A percentile compares a stretch with the other conserved stretches of the same genome.
Conservation (phyloP, 1,140 invertebrate species). For the Tribolium castaneum region DNA sequence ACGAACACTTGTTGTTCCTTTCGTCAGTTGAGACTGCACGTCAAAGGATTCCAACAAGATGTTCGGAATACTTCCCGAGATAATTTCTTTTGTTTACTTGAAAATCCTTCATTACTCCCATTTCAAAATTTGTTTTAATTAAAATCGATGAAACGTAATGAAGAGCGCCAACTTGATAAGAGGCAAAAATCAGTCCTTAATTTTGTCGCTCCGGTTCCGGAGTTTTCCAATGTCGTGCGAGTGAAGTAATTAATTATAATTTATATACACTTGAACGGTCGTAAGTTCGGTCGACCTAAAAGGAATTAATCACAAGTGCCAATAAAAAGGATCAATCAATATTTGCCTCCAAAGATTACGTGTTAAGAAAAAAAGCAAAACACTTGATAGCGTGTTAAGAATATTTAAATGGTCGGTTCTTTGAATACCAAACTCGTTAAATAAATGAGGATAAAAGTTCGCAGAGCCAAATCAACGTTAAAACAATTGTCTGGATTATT, state of each 20-base stretch:
- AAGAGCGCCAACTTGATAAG: background rate
- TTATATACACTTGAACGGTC: background rate
- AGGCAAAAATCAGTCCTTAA: background rate
- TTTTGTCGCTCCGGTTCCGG: background rate
- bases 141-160: background rate
- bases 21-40: background rate
- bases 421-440: background rate
- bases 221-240: slow-evolving; percentile 2
- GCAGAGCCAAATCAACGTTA: background rate
- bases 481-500: background rate
- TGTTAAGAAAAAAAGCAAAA: background rate
- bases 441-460: background rate
- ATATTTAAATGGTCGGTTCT: background rate
- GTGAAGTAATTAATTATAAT: slow-evolving; percentile 12
- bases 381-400: background rate
- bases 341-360: background rate
- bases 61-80: background rate
- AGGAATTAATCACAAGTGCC: slow-evolving; percentile 23
- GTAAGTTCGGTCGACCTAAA: background rate
- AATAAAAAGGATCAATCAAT: slow-evolving; percentile 27
- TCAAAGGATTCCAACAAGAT: background rate
- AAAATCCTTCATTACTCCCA: background rate
- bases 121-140: background rate
- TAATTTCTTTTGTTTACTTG: background rate
- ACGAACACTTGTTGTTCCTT: slow-evolving; percentile 13